Conservation (phyloP, 2,888 invertebrate genomes). For the Stenoptilia bipunctidactyla region DNA sequence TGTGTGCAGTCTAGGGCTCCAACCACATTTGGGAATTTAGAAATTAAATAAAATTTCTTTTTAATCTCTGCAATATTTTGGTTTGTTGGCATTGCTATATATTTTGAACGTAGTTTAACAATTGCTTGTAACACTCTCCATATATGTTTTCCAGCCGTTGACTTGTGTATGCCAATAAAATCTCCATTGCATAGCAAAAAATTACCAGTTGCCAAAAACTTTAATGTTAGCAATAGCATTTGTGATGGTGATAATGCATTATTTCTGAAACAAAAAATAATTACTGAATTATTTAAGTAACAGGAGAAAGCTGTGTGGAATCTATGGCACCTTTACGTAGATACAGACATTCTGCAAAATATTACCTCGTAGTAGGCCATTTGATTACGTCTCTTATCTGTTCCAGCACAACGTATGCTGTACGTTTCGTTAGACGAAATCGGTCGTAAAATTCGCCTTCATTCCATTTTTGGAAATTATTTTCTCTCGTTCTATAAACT, state of each 20-base stretch:
- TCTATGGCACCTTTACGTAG: neutral
- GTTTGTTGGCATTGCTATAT: conserved; percentile 5
- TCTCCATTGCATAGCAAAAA: conserved; percentile 5
- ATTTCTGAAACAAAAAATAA: conserved; percentile 4
- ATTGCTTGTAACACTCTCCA: conserved; percentile 5
- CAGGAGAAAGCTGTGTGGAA: neutral
- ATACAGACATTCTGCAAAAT: neutral
- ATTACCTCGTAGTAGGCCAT: conserved; percentile 3
- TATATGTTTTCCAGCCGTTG: conserved; percentile 3
- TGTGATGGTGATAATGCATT: conserved; percentile 3
- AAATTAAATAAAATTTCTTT: conserved; percentile 5
- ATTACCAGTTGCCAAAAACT: conserved; percentile 5
- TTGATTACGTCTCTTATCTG: neutral
- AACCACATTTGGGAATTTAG: conserved; percentile 1
- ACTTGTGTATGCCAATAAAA: conserved; percentile 5
- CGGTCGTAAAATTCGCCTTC: conserved; percentile 3
- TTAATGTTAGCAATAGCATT: conserved; percentile 5
- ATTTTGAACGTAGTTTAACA: conserved; percentile 4
- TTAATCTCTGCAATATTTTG: conserved; percentile 4
- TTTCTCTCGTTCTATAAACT: conserved; percentile 3
- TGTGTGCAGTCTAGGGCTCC: neutral
- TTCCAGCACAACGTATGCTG: conserved; percentile 1
- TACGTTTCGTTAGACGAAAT: conserved; percentile 3
- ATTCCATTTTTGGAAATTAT: conserved; percentile 3
- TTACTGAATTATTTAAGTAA: neutral